These are phyloP conservation scores for Sycophaga agraensis DNA, from an alignment of 1,140 invertebrate genomes.

Conservation along the genomic window DNA sequence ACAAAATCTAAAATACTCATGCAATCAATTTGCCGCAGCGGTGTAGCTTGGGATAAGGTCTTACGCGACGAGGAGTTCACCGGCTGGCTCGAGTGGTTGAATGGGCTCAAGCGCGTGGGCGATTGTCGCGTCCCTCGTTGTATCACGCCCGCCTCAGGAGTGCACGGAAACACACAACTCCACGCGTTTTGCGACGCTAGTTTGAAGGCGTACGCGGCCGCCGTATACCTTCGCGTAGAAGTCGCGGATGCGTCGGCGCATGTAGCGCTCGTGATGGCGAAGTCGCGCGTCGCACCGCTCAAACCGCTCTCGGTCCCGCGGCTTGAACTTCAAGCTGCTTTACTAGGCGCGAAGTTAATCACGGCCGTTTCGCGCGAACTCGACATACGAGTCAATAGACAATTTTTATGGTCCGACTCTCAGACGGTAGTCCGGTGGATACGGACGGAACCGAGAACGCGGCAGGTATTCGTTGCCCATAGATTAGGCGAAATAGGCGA, in stretches of 20 bases:
- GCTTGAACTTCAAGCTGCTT: neutral
- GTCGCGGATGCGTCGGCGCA: neutral
- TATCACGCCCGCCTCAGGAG: too few species aligned
- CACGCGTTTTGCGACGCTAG: neutral
- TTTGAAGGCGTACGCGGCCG: neutral
- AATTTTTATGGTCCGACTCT: neutral
- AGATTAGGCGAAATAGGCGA: neutral
- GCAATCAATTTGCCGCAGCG: slow-evolving; percentile 30
- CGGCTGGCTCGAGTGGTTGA: neutral
- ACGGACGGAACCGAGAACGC: neutral
- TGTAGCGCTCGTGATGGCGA: neutral
- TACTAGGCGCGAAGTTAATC: slow-evolving; percentile 3
- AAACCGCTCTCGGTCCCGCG: neutral
- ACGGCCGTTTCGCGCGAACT: neutral
- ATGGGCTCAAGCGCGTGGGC: neutral
- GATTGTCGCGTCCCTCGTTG: neutral
- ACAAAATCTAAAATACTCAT: slow-evolving; percentile 32
- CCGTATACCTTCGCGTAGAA: neutral
- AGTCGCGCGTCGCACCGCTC: neutral
- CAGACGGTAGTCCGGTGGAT: neutral
- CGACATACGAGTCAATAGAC: neutral
- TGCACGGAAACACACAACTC: neutral
- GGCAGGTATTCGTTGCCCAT: neutral
- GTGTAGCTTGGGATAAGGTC: neutral
- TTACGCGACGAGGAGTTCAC: neutral